Percentiles rank a stretch among this genome's conserved stretches.
phyloP scores from a whole-genome alignment of 2,797 vertebrate genomes.

The Gambelia wislizenii region DNA sequence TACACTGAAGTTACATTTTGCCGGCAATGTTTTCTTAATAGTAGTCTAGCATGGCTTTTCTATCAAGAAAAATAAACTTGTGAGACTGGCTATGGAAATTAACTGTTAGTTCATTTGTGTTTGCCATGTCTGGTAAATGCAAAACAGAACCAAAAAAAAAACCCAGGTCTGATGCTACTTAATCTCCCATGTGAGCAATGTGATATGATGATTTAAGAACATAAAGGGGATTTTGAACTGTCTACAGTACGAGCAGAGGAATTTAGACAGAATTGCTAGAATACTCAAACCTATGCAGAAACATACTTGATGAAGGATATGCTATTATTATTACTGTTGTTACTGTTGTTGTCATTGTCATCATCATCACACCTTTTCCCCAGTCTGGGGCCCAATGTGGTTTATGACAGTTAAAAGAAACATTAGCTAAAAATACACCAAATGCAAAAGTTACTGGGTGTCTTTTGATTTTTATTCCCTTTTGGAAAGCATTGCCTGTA shows the following conservation, averaged over 20 bases:
- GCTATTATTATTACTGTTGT: not conserved
- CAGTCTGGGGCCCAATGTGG: too few relatives aligned
- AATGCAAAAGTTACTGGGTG: too few relatives aligned
- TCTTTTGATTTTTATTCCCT: not conserved
- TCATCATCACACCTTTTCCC: too few relatives aligned
- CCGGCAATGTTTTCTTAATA: conserved; percentile 24
- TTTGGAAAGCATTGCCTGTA: not conserved
- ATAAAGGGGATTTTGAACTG: not conserved
- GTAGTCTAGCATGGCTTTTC: not conserved
- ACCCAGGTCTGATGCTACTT: not conserved
- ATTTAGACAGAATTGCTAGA: not conserved
- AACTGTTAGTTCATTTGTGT: not conserved
- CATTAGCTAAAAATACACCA: too few relatives aligned
- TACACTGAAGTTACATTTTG: not conserved
- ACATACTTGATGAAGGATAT: not conserved
- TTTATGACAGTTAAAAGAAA: too few relatives aligned
- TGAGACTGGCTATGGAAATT: not conserved
- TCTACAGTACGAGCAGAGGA: not conserved
- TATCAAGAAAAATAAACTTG: conserved; percentile 1
- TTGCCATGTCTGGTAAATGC: not conserved
- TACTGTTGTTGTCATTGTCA: not conserved
- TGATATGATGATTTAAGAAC: not conserved
- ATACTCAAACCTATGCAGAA: not conserved
- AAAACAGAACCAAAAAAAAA: not conserved
- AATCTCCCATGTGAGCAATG: not conserved